Conservation (phyloP, 2,113 vertebrate species). For the Notechis scutatus region DNA sequence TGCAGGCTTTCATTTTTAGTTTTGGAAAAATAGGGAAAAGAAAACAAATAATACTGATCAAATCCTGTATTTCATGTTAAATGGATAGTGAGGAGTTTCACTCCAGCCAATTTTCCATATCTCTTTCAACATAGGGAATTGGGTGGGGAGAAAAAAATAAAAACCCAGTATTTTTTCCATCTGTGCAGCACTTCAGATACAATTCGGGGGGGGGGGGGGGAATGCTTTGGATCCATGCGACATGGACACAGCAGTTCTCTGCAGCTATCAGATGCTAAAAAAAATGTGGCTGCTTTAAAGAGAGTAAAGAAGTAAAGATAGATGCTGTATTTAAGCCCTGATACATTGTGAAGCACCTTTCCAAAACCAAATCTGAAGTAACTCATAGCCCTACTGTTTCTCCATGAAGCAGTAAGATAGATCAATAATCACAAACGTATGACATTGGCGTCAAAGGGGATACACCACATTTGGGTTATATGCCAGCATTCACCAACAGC, state of each 20-base stretch:
- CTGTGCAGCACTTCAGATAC: not conserved
- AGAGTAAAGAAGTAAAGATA: not conserved
- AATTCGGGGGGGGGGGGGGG: not conserved
- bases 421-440: not conserved
- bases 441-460: not conserved
- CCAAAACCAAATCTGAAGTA: not conserved
- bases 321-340: not conserved
- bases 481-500: not conserved
- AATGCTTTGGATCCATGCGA: not conserved
- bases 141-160: not conserved
- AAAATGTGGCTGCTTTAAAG: not conserved
- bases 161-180: not conserved
- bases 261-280: not conserved
- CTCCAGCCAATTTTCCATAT: slow-evolving; percentile 62
- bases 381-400: slow-evolving; percentile 51
- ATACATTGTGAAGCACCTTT: not conserved
- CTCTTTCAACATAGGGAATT: slow-evolving; percentile 47
- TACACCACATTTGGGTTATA: not conserved
- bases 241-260: not conserved
- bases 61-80: slow-evolving; percentile 65
- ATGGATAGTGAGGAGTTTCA: slow-evolving; percentile 61
- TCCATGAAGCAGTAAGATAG: slow-evolving; percentile 36
- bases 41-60: slow-evolving; percentile 68
- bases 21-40: slow-evolving; percentile 41
- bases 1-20: slow-evolving; percentile 59